These are phyloP conservation scores for Anser cygnoides DNA, from an alignment of 2,113 vertebrate species.

Conservation along the genomic window DNA sequence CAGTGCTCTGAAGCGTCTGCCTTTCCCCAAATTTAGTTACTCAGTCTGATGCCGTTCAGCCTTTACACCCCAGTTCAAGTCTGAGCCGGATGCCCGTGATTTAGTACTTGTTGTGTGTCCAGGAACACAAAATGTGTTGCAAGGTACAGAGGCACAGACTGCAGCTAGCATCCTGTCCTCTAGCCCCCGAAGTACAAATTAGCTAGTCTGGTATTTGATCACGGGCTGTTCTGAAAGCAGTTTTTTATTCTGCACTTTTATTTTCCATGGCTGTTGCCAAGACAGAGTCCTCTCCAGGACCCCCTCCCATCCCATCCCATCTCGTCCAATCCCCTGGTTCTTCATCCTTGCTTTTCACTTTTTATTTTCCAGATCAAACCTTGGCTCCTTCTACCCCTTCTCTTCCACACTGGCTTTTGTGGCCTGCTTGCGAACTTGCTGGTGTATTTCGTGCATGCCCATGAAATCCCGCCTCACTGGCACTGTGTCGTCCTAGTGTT, in stretches of 20 bases:
- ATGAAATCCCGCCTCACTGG: constrained; percentile 23
- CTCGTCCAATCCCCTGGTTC: constrained; percentile 50
- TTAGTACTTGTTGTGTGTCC: constrained; percentile 47
- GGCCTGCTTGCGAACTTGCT: constrained; percentile 46
- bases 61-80: constrained; percentile 38
- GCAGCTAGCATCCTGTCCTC: constrained; percentile 70
- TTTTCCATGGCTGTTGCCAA: constrained; percentile 81
- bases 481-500: background rate
- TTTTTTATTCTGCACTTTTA: constrained; percentile 77
- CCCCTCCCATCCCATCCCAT: constrained; percentile 67
- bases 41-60: constrained; percentile 28
- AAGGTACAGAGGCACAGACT: constrained; percentile 71
- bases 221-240: constrained; percentile 68
- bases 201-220: constrained; percentile 76
- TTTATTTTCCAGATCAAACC: constrained; percentile 66
- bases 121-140: constrained; percentile 58
- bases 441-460: constrained; percentile 11
- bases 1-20: constrained; percentile 26
- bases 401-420: constrained; percentile 54
- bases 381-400: constrained; percentile 45
- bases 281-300: constrained; percentile 77
- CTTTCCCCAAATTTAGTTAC: constrained; percentile 27
- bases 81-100: constrained; percentile 60
- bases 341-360: constrained; percentile 55
- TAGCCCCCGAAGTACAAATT: constrained; percentile 78